phyloP scores from a whole-genome alignment of 1,140 invertebrate species.

The Mya arenaria region DNA sequence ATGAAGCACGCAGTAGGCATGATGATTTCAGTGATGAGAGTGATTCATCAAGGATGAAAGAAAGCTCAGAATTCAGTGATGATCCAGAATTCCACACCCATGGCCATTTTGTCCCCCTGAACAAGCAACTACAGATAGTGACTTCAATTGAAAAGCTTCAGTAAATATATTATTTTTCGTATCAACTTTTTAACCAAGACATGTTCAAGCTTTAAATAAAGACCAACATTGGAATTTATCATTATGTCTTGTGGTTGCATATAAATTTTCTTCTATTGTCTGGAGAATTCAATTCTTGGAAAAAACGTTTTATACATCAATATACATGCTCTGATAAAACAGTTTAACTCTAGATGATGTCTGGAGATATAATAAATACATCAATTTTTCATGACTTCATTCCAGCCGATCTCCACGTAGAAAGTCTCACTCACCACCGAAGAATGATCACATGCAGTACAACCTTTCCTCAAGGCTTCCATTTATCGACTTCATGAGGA shows the following conservation, averaged over 20 bases:
- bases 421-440: constrained; percentile 46
- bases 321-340: no score
- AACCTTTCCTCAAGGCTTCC: constrained; percentile 30
- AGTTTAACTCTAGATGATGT: no score
- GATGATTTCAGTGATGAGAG: constrained; percentile 74
- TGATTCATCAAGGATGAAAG: constrained; percentile 60
- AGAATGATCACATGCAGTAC: constrained; percentile 30
- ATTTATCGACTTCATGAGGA: constrained; percentile 76
- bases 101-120: constrained; percentile 64
- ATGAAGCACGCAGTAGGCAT: constrained; percentile 65
- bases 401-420: constrained; percentile 58
- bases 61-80: constrained; percentile 69
- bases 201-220: no score
- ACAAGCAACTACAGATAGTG: constrained; percentile 72
- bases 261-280: no score
- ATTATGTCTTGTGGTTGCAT: no score
- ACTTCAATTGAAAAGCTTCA: constrained; percentile 70
- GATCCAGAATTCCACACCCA: constrained; percentile 62
- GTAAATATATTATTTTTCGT: no score
- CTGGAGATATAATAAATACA: no score
- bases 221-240: no score
- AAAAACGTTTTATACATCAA: no score
- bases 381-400: no score
- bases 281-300: no score
- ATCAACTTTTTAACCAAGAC: no score